These are phyloP conservation scores for Vicugna pacos DNA, from an alignment of 2,113 vertebrate genomes.

Conservation along the genomic window DNA sequence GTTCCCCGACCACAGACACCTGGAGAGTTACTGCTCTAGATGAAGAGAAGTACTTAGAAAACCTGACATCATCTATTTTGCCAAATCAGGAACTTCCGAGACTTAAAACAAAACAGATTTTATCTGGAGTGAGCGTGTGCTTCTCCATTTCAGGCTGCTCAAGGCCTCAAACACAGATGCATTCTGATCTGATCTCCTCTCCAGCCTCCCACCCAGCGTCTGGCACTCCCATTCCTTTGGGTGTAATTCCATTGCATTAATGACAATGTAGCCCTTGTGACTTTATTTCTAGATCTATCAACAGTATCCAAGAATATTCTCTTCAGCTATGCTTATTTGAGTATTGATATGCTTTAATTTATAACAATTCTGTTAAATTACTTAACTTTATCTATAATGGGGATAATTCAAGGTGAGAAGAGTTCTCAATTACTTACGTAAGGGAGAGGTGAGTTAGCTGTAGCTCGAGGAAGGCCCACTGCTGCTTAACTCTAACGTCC, in stretches of 20 bases:
- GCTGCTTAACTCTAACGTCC: not conserved
- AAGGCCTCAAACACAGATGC: constrained; percentile 52
- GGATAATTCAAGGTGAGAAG: not conserved
- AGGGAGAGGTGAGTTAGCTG: not conserved
- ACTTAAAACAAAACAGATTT: constrained; percentile 54
- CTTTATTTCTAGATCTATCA: constrained; percentile 55
- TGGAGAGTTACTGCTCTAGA: not conserved
- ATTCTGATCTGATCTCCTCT: not conserved
- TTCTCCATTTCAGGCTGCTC: constrained; percentile 33
- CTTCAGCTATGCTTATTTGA: constrained; percentile 40
- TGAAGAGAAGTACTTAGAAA: constrained; percentile 30
- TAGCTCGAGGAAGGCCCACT: not conserved
- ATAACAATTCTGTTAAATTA: not conserved
- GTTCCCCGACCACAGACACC: not conserved
- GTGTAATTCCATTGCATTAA: not conserved
- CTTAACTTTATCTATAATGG: not conserved
- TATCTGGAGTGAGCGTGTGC: not conserved
- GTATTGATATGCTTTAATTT: constrained; percentile 30
- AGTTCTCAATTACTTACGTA: not conserved
- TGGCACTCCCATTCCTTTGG: constrained; percentile 43
- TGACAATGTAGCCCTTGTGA: constrained; percentile 22
- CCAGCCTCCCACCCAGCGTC: constrained; percentile 65
- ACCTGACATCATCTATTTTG: constrained; percentile 6
- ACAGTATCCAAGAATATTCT: constrained; percentile 16
- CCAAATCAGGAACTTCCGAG: constrained; percentile 48